Percentiles rank a stretch among this genome's conserved stretches.
phyloP scores from a whole-genome alignment of 2,888 invertebrate genomes.

The Tiliacea citrago region DNA sequence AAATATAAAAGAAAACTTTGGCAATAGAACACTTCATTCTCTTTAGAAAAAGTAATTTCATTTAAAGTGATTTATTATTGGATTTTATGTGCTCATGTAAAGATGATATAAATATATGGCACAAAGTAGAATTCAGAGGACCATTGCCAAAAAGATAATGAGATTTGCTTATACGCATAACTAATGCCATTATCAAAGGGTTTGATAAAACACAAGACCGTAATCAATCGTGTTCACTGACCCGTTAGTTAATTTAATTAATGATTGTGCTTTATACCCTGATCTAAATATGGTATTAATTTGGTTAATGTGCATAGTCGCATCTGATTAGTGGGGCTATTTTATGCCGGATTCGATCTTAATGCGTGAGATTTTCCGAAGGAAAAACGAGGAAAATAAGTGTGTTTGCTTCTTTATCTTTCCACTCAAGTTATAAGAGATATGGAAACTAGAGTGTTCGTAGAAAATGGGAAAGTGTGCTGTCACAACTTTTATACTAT shows the following conservation, averaged over 20 bases:
- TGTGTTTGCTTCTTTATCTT: constrained; percentile 37
- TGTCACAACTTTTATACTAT: constrained; percentile 42
- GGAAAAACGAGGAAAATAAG: constrained; percentile 12
- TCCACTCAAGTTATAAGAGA: constrained; percentile 39
- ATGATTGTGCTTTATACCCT: constrained; percentile 53
- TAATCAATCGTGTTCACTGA: constrained; percentile 63
- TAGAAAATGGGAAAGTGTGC: constrained; percentile 43
- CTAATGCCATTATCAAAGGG: constrained; percentile 59
- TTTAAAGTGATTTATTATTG: constrained; percentile 50
- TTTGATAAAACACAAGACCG: constrained; percentile 55
- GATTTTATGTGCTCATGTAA: constrained; percentile 30
- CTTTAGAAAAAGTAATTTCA: constrained; percentile 40
- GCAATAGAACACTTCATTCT: constrained; percentile 51
- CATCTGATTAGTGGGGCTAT: constrained; percentile 48
- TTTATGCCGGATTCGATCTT: constrained; percentile 40
- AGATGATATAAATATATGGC: constrained; percentile 30
- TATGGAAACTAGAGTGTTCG: constrained; percentile 28
- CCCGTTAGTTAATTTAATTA: constrained; percentile 64
- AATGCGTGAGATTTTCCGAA: constrained; percentile 21
- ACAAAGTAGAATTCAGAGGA: constrained; percentile 21
- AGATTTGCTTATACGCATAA: constrained; percentile 57
- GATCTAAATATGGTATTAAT: constrained; percentile 61
- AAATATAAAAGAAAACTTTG: constrained; percentile 44
- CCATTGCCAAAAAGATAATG: constrained; percentile 61
- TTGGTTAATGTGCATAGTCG: constrained; percentile 53